phyloP scores from a whole-genome alignment of 2,113 vertebrate genomes.

The Chaetops frenatus region DNA sequence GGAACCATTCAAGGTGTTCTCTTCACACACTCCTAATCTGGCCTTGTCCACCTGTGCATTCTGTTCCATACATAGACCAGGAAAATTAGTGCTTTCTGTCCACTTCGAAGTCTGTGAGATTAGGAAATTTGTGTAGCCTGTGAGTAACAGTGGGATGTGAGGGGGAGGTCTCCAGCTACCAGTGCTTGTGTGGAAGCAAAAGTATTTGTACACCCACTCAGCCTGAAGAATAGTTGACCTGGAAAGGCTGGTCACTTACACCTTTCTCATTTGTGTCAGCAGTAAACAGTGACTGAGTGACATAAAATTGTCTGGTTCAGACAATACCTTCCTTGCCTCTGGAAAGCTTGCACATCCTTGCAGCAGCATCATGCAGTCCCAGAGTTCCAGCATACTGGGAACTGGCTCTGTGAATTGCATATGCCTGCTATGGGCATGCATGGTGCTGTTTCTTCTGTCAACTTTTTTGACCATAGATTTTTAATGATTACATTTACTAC shows the following conservation, averaged over 20 bases:
- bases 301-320: not conserved
- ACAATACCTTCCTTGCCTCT: not conserved
- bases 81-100: not conserved
- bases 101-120: not conserved
- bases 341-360: conserved; percentile 19
- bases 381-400: not conserved
- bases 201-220: not conserved
- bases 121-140: accelerated
- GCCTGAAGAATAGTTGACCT: not conserved
- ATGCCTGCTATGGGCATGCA: accelerated
- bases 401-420: not conserved
- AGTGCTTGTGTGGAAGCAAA: not conserved
- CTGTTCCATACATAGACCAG: not conserved
- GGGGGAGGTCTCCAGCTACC: not conserved
- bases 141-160: not conserved
- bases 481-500: not conserved
- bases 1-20: not conserved
- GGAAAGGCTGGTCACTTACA: not conserved
- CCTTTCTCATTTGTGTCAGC: not conserved
- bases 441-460: not conserved
- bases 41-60: not conserved
- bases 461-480: not conserved
- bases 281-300: not conserved
- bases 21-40: accelerated
- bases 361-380: not conserved